Evolutionary conservation across 2,888 invertebrate genomes (phyloP).

Genomic region (Nomada flava): DNA sequence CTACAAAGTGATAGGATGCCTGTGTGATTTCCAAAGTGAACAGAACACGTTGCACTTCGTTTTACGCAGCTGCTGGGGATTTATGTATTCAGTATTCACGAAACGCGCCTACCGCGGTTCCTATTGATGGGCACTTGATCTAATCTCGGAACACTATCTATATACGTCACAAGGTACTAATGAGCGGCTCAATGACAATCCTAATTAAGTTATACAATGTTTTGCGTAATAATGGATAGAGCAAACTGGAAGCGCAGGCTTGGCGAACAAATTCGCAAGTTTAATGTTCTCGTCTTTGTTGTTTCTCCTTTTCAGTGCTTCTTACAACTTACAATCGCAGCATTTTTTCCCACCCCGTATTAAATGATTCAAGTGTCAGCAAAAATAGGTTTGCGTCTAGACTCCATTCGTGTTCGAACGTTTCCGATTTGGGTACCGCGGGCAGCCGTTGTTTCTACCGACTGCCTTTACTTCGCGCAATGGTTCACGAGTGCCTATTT

Average conservation of each 20-base stretch:
- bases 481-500: conserved; percentile 47
- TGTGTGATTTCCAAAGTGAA: conserved; percentile 20
- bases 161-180: conserved; percentile 28
- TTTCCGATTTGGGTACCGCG: conserved; percentile 17
- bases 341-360: background rate
- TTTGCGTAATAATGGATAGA: conserved; percentile 8
- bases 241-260: background rate
- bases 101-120: background rate
- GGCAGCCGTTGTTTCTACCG: conserved; percentile 36
- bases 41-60: background rate
- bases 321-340: background rate
- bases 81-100: background rate
- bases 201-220: conserved; percentile 31
- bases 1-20: conserved; percentile 22
- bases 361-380: conserved; percentile 41
- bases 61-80: conserved; percentile 15
- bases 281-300: too few species aligned
- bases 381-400: conserved; percentile 38
- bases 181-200: conserved; percentile 30
- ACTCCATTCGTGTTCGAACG: background rate
- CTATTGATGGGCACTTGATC: conserved; percentile 9
- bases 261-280: too few species aligned
- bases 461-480: background rate
- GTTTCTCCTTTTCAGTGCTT: too few species aligned
- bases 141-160: conserved; percentile 20